These are phyloP conservation scores for Archips crataeganus DNA, from an alignment of 2,888 invertebrate genomes.

Conservation along the genomic window DNA sequence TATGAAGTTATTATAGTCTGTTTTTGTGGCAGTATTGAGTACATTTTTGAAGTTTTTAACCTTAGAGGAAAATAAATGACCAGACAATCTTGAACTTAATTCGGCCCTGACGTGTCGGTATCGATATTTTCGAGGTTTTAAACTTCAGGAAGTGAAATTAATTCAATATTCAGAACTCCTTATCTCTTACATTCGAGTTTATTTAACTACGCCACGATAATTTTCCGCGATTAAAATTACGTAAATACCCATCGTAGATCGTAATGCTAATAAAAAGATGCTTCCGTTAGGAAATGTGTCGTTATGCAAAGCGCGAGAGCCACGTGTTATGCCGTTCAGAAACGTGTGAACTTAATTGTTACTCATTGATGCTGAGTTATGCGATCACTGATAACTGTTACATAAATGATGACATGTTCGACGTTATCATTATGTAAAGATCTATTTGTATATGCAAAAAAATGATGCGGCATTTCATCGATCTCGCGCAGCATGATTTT, in stretches of 20 bases:
- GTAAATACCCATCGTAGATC: background rate
- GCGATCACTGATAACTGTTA: constrained; percentile 16
- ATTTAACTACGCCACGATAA: background rate
- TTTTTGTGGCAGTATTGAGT: too few relatives aligned
- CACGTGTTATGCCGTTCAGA: constrained; percentile 2
- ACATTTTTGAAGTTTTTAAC: too few relatives aligned
- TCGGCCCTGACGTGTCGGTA: too few relatives aligned
- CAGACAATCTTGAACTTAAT: too few relatives aligned
- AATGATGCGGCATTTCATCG: background rate
- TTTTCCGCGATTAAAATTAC: constrained; percentile 10
- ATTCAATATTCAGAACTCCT: too few relatives aligned
- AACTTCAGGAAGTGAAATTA: too few relatives aligned
- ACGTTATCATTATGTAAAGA: background rate
- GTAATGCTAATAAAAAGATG: constrained; percentile 6
- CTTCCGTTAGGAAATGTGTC: constrained; percentile 31
- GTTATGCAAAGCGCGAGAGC: constrained; percentile 30
- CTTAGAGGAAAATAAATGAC: too few relatives aligned
- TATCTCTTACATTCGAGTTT: too few relatives aligned
- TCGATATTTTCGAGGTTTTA: too few relatives aligned
- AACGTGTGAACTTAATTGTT: constrained; percentile 38
- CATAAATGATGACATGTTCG: constrained; percentile 2
- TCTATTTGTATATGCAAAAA: background rate
- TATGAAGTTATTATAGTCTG: too few relatives aligned
- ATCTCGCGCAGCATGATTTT: background rate
- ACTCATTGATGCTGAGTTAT: constrained; percentile 12